A percentile compares a stretch with the other conserved stretches of the same genome.
phyloP scores from a whole-genome alignment of 2,888 invertebrate genomes.

The Coecobrya sp. region DNA sequence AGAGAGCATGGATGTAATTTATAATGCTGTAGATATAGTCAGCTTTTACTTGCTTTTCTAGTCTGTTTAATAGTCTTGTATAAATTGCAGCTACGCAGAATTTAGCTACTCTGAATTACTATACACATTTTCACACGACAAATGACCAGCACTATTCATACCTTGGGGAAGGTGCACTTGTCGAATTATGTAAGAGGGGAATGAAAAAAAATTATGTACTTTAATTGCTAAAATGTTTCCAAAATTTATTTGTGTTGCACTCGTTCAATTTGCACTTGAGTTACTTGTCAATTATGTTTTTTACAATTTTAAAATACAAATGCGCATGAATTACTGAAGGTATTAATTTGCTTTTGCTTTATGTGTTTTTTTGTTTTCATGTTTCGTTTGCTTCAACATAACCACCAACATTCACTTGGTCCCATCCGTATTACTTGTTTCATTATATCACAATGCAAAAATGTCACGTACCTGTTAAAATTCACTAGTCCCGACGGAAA shows the following conservation, averaged over 20 bases:
- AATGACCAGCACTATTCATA: background rate
- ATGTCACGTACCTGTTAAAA: slow-evolving; percentile 15
- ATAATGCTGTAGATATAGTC: background rate
- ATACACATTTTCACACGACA: background rate
- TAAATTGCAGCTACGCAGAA: background rate
- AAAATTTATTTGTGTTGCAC: slow-evolving; percentile 56
- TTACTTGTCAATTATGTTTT: background rate
- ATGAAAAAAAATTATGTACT: background rate
- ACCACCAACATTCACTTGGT: slow-evolving; percentile 67
- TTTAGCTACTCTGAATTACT: background rate
- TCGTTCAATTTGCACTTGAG: slow-evolving; percentile 46
- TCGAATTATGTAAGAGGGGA: background rate
- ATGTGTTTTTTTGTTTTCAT: slow-evolving; percentile 78
- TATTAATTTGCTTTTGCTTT: slow-evolving; percentile 68
- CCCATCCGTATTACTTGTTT: background rate
- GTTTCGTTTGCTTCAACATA: slow-evolving; percentile 77
- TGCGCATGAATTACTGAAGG: slow-evolving; percentile 35
- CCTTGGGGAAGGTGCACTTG: too few relatives aligned
- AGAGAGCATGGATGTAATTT: slow-evolving; percentile 58
- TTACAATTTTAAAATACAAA: slow-evolving; percentile 10
- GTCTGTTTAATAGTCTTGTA: background rate
- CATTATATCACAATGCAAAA: background rate
- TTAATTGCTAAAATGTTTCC: background rate
- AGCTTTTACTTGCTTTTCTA: background rate
- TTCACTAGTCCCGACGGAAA: slow-evolving; percentile 84